Percentiles rank a stretch among this genome's conserved stretches.
Evolutionary conservation across 2,888 invertebrate species (phyloP).

Genomic region (Torymus auratus): DNA sequence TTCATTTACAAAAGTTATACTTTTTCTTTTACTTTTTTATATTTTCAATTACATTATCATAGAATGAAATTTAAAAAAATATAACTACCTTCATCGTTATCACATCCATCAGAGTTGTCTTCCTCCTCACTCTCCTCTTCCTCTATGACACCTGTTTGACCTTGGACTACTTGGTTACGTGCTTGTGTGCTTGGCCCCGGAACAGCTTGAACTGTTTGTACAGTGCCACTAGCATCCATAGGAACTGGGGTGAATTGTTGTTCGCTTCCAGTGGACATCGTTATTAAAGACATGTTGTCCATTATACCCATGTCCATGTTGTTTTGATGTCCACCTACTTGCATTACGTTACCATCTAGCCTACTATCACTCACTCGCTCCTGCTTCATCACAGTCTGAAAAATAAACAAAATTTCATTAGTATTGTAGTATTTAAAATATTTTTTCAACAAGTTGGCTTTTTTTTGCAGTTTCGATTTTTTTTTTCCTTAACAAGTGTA

Average conservation of each 20-base stretch:
- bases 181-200: slow-evolving; percentile 72
- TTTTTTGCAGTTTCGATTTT: no score
- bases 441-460: no score
- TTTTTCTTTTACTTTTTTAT: not conserved
- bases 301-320: slow-evolving; percentile 73
- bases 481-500: no score
- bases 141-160: slow-evolving; percentile 66
- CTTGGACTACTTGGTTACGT: slow-evolving; percentile 69
- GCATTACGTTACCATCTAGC: slow-evolving; percentile 72
- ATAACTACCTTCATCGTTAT: slow-evolving; percentile 71
- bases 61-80: no score
- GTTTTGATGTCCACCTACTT: slow-evolving; percentile 70
- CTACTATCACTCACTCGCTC: slow-evolving; percentile 71
- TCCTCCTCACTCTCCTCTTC: slow-evolving; percentile 73
- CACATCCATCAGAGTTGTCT: slow-evolving; percentile 73
- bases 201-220: slow-evolving; percentile 71
- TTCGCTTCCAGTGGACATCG: slow-evolving; percentile 68
- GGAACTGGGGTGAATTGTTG: slow-evolving; percentile 75
- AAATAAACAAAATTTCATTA: slow-evolving; percentile 16
- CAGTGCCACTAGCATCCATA: slow-evolving; percentile 71
- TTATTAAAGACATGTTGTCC: slow-evolving; percentile 70
- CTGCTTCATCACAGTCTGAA: slow-evolving; percentile 72
- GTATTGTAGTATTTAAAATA: not conserved
- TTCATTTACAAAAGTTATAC: not conserved
- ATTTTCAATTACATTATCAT: no score